These are phyloP conservation scores for Halcyon malimbica DNA, from an alignment of 2,113 vertebrate genomes.

Conservation along the genomic window DNA sequence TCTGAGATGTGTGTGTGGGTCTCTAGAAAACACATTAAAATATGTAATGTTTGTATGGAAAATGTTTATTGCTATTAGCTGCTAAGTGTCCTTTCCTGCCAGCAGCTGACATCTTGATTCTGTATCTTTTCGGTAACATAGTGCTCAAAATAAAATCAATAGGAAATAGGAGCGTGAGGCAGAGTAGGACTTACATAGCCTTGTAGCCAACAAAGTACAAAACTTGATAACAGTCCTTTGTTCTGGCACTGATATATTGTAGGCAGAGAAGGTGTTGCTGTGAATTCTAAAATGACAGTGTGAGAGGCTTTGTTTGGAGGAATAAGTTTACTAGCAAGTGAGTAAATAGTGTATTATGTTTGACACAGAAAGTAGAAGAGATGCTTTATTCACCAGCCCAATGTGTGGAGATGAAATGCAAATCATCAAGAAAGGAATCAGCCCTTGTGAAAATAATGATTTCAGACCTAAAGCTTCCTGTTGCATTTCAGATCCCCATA, in stretches of 20 bases:
- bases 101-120: background rate
- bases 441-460: background rate
- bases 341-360: background rate
- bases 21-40: background rate
- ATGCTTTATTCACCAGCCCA: background rate
- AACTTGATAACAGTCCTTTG: background rate
- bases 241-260: background rate
- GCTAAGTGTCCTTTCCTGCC: background rate
- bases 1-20: accelerated
- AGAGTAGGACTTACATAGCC: background rate
- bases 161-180: background rate
- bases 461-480: background rate
- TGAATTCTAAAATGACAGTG: background rate
- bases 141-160: background rate
- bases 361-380: background rate
- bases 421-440: background rate
- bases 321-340: background rate
- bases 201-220: background rate
- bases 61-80: background rate
- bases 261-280: background rate
- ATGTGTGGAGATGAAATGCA: background rate
- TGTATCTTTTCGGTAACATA: background rate
- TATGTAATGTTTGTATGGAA: background rate
- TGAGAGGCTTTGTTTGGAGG: background rate
- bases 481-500: background rate